Evolutionary conservation across 2,797 vertebrate genomes (phyloP), one percentile per base, ranked within the genome.

Genomic region (Neoniphon sammara): DNA sequence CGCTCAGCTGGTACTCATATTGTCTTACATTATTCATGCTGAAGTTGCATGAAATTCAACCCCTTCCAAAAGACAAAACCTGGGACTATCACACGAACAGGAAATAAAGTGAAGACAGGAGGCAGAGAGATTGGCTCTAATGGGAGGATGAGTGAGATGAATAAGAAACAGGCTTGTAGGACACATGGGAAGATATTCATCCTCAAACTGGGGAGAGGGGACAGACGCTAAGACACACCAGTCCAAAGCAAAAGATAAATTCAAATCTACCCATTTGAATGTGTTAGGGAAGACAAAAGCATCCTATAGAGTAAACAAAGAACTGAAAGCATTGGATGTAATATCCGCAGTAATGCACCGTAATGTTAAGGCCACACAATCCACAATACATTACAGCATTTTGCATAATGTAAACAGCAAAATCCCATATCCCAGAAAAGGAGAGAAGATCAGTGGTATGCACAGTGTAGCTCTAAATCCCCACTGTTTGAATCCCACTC

Each of bases 401-500:
- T 47, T 69, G 59, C 60, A 64, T 46, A 66, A 82, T 69, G 11
- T 60, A 36, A 70, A 62, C 59, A 56, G 81, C 14, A 56, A 78
- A 82, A 62, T 53, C 83, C 80, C 78, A 65, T 46, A 87, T 84
- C 59, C 73, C 20, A 80, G 67, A 71, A 85, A 80, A 79, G 50
- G 61, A 85, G 84, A 71, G 71, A 66, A 80, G 66, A 84, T 85
- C 86, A 84, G 80, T 70, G 81, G 70, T 55, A 65, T 77, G 71
- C 71, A 85, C 55, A 75, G 56, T 77, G 77, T 85, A 70, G 81
- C 85, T 86, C 80, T 76, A 87, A 91, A 91, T 92, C 91, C 84
- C 88, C 80, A 86, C 84, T 85, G 88, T 93, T 91, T 93, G 89
- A 92, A 93, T 94, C 91, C 90, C 89, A 92, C 93, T 92, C 90